Evolutionary conservation across 1,140 invertebrate genomes (phyloP).

Genomic region (Drosophila grimshawi): DNA sequence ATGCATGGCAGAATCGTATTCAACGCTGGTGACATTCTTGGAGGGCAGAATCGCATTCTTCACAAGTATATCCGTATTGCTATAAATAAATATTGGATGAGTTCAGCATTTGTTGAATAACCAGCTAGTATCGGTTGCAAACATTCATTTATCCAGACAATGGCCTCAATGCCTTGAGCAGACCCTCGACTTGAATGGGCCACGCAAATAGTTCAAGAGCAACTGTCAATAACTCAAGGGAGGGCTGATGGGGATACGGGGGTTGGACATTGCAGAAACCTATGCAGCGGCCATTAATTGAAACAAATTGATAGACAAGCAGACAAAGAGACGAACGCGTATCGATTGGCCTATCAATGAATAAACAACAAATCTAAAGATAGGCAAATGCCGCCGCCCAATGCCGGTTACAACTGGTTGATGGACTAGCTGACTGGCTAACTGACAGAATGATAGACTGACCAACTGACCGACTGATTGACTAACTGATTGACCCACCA

Average conservation of each 20-base stretch:
- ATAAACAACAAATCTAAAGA: slow-evolving; percentile 44
- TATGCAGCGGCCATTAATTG: slow-evolving; percentile 69
- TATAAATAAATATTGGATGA: slow-evolving; percentile 56
- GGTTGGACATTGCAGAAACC: slow-evolving; percentile 34
- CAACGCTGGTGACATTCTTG: slow-evolving; percentile 85
- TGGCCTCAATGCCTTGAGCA: slow-evolving; percentile 46
- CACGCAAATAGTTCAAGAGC: slow-evolving; percentile 49
- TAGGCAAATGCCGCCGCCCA: slow-evolving; percentile 48
- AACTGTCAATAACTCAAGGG: slow-evolving; percentile 45
- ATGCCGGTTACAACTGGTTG: slow-evolving; percentile 65
- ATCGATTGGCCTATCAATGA: slow-evolving; percentile 76
- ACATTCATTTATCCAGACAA: slow-evolving; percentile 45
- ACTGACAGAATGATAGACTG: not conserved
- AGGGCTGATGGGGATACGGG: not conserved
- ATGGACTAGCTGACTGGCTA: slow-evolving; percentile 14
- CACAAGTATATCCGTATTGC: slow-evolving; percentile 87
- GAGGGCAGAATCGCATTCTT: slow-evolving; percentile 85
- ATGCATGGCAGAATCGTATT: slow-evolving; percentile 85
- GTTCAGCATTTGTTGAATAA: not conserved
- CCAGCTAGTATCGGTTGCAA: slow-evolving; percentile 53
- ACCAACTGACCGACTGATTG: slow-evolving; percentile 22
- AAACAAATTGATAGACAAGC: slow-evolving; percentile 72
- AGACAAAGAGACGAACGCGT: slow-evolving; percentile 42
- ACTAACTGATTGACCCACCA: slow-evolving; percentile 32
- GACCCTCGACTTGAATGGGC: slow-evolving; percentile 21